Evolutionary conservation across 2,797 vertebrate species (phyloP).

Genomic region (Hoplostethus mediterraneus): DNA sequence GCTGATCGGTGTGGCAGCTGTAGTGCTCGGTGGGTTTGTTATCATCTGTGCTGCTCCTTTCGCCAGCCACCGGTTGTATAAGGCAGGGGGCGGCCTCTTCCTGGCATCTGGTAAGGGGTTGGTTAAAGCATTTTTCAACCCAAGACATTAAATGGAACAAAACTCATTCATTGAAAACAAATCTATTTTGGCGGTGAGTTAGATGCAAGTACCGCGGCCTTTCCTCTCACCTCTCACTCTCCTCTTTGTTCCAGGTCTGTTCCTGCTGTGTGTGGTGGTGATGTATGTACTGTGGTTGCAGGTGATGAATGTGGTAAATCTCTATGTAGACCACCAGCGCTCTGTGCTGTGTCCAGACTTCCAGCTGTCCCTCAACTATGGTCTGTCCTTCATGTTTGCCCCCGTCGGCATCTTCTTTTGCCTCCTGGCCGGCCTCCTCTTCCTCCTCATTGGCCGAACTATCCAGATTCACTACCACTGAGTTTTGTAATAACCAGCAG

Average conservation of each 20-base stretch:
- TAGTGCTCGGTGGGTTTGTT: constrained; percentile 89
- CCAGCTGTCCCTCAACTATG: constrained; percentile 86
- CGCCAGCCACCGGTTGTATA: constrained; percentile 91
- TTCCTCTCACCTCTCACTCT: neutral
- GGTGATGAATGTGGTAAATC: constrained; percentile 88
- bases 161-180: no score
- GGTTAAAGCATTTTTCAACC: neutral
- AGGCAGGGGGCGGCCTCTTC: constrained; percentile 92
- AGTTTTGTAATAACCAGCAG: constrained; percentile 22
- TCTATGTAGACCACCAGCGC: constrained; percentile 84
- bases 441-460: constrained; percentile 91
- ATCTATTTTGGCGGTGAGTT: neutral
- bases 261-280: constrained; percentile 91
- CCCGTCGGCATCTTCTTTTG: constrained; percentile 93
- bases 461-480: constrained; percentile 87
- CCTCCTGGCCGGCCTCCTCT: constrained; percentile 92
- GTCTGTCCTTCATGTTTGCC: constrained; percentile 96
- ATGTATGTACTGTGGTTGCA: constrained; percentile 96
- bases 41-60: constrained; percentile 98
- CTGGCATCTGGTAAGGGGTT: constrained; percentile 87
- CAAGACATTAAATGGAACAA: no score
- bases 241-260: constrained; percentile 83
- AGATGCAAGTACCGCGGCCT: neutral
- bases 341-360: constrained; percentile 83
- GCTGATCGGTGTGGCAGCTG: constrained; percentile 91